A percentile compares a stretch with the other conserved stretches of the same genome.
Evolutionary conservation across 1,140 invertebrate species (phyloP).

Genomic region (Radopholus similis): DNA sequence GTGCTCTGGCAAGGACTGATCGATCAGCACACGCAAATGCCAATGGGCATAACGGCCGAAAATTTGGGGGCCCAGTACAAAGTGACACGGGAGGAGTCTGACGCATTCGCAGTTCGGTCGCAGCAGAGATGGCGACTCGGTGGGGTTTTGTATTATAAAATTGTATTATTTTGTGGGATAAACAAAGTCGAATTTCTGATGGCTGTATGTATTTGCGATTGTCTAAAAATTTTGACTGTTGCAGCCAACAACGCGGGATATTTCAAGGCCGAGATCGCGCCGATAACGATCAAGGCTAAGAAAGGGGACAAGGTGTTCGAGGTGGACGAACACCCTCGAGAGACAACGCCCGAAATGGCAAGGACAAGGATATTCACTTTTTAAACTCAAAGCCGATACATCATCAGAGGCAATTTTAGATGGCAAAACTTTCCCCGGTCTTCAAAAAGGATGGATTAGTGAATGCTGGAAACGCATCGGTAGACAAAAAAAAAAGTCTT

Average conservation of each 20-base stretch:
- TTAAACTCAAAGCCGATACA: too few species aligned
- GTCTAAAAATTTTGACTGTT: constrained; percentile 42
- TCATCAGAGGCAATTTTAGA: too few species aligned
- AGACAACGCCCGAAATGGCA: constrained; percentile 82
- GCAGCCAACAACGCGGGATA: constrained; percentile 78
- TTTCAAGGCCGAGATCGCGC: constrained; percentile 84
- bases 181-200: constrained; percentile 27
- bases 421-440: constrained; percentile 76
- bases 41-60: constrained; percentile 95
- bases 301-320: constrained; percentile 74
- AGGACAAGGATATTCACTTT: too few species aligned
- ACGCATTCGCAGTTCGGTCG: constrained; percentile 80
- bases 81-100: constrained; percentile 78
- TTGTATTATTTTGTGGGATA: neutral
- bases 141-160: neutral
- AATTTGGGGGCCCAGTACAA: constrained; percentile 87
- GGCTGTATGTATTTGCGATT: constrained; percentile 15
- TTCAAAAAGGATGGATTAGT: constrained; percentile 95
- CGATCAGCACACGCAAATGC: constrained; percentile 81
- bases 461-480: constrained; percentile 89
- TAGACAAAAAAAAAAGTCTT: constrained; percentile 61
- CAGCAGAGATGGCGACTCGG: constrained; percentile 64
- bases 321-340: constrained; percentile 88
- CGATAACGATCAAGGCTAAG: constrained; percentile 78
- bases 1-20: constrained; percentile 83